Conservation (phyloP, 37 sponge, comb jelly and placozoan species). For the Bolinopsis microptera region DNA sequence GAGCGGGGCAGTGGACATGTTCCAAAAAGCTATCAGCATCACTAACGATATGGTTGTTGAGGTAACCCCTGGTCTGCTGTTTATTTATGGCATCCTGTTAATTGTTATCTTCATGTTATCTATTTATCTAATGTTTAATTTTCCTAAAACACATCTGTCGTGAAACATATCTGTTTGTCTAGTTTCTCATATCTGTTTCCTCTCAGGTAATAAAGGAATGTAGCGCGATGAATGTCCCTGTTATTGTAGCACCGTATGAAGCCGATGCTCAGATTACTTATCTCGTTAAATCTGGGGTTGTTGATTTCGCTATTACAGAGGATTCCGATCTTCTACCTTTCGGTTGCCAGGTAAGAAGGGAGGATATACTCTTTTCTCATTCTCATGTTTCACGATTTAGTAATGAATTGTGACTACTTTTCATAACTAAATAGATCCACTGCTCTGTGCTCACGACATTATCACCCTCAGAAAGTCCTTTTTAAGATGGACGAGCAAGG, state of each 20-base stretch:
- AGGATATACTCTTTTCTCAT: too few relatives aligned
- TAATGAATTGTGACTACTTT: background rate
- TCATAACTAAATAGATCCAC: background rate
- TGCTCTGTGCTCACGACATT: too few relatives aligned
- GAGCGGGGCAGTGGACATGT: constrained; percentile 86
- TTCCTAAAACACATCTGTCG: too few relatives aligned
- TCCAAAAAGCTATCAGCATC: constrained; percentile 89
- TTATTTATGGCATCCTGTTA: constrained; percentile 64
- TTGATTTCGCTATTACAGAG: constrained; percentile 89
- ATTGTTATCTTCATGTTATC: background rate
- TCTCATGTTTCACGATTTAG: background rate
- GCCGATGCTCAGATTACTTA: constrained; percentile 97
- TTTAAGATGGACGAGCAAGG: constrained; percentile 92
- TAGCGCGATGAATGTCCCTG: constrained; percentile 76
- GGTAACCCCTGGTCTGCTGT: too few relatives aligned
- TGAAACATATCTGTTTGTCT: too few relatives aligned
- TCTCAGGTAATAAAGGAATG: constrained; percentile 74
- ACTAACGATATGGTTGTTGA: constrained; percentile 90
- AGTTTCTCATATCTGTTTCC: too few relatives aligned
- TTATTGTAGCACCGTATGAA: constrained; percentile 96
- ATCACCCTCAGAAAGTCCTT: constrained; percentile 71
- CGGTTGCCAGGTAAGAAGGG: constrained; percentile 81
- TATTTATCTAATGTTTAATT: too few relatives aligned
- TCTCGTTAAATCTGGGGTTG: constrained; percentile 75
- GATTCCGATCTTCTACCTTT: constrained; percentile 95